Evolutionary conservation across 23 tunicate genomes (phyloP).

Genomic region (Botrylloides violaceus): DNA sequence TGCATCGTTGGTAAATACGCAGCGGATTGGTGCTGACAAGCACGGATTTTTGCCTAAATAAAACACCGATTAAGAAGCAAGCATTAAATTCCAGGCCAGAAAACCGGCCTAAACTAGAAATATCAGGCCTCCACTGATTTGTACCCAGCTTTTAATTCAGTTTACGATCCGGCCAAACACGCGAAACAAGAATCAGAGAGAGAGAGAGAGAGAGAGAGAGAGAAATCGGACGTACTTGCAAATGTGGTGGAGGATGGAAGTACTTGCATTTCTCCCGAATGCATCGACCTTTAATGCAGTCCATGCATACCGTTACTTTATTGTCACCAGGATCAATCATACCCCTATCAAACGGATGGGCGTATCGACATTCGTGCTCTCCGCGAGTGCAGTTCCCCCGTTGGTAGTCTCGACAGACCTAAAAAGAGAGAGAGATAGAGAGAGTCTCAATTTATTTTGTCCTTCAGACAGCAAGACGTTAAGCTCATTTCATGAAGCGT

Average conservation of each 20-base stretch:
- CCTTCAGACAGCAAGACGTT: neutral
- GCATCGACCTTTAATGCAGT: conserved; percentile 94
- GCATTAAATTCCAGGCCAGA: neutral
- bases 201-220: too few species aligned
- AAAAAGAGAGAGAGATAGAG: neutral
- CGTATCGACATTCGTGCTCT: conserved; percentile 82
- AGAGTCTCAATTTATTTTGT: neutral
- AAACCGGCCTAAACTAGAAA: too few species aligned
- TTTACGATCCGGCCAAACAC: conserved; percentile 29
- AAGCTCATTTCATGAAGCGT: neutral
- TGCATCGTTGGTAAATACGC: conserved; percentile 37
- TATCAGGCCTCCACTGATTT: conserved; percentile 33
- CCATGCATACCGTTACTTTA: conserved; percentile 98
- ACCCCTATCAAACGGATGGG: conserved; percentile 86
- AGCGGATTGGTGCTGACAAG: conserved; percentile 54
- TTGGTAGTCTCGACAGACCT: conserved; percentile 95
- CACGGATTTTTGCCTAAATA: conserved; percentile 78
- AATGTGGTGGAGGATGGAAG: conserved; percentile 95
- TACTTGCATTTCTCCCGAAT: conserved; percentile 92
- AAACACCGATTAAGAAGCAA: neutral
- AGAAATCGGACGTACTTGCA: too few species aligned
- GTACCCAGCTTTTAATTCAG: neutral
- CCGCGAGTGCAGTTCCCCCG: conserved; percentile 97
- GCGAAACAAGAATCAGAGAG: conserved; percentile 49
- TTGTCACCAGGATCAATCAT: conserved; percentile 90